Evolutionary conservation across 2,113 vertebrate species (phyloP), one percentile per base, ranked within the genome.

Genomic region (Felis chaus): DNA sequence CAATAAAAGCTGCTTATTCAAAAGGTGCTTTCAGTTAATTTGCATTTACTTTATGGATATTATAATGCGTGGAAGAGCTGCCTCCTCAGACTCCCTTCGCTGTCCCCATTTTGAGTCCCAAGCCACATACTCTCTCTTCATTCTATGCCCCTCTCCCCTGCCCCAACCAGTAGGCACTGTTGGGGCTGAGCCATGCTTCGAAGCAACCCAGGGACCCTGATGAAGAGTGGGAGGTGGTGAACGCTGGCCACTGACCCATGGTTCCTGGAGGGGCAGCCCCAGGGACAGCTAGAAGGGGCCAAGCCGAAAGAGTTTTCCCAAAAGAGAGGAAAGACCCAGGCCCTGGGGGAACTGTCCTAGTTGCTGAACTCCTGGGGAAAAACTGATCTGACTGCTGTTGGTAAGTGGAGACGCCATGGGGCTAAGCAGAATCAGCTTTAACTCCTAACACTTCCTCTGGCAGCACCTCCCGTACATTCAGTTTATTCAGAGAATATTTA

Each of bases 1-100:
- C 91, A 63, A 27, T 93, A 94, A 89, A 53, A 93, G 89, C 96
- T 97, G 86, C 87, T 97, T 96, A 92, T 97, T 96, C 92, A 92
- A 93, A 97, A 97, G 76, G 65, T 95, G 87, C 71, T 96, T 92
- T 94, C 83, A 63, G 79, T 95, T 97, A n/a, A 96, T 76, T 83
- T 90, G 74, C 79, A 95, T 96, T 95, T 96, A 83, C 94, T 94
- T 92, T 45, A 21, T 31, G 36, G 83, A 68, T 89, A 71, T 80
- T 76, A 36, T 33, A 87, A 90, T 76, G 27, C 6, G 0, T 18
- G 15, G 79, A 90, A 90, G 50, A 73, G 63, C 36, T 73, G 95
- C 55, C 61, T 65, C 71, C 86, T 96, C 73, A 57, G n/a, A 19
- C 23, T 63, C 25, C 13, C 36, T 69, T 92, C 6, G 1, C 61